These are phyloP conservation scores for Biston stratarius DNA, from an alignment of 2,888 invertebrate genomes.

Conservation along the genomic window DNA sequence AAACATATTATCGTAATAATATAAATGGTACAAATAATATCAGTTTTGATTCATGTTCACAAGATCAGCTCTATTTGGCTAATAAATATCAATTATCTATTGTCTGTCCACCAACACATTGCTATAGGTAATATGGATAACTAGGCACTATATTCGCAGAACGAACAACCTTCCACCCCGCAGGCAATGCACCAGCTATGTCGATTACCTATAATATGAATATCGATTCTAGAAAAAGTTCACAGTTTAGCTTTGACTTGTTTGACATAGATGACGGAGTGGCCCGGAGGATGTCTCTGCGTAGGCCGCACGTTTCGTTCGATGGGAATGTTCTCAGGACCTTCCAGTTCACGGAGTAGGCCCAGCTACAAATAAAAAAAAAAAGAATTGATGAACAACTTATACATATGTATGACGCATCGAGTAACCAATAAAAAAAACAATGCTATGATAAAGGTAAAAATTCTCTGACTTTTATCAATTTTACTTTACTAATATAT, in stretches of 20 bases:
- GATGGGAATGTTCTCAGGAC: conserved; percentile 71
- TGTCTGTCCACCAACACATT: conserved; percentile 34
- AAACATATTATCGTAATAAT: no score
- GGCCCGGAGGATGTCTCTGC: conserved; percentile 80
- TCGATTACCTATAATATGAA: no score
- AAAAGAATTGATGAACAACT: no score
- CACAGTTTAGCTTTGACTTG: conserved; percentile 78
- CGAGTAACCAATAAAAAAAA: background rate
- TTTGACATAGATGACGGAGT: conserved; percentile 80
- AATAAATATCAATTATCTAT: conserved; percentile 1
- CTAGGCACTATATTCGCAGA: no score
- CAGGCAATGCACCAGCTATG: no score
- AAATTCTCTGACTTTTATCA: no score
- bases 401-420: no score
- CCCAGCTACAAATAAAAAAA: conserved; percentile 64
- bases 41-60: background rate
- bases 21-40: no score
- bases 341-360: conserved; percentile 74
- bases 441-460: background rate
- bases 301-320: conserved; percentile 82
- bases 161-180: no score
- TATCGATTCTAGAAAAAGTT: conserved; percentile 30
- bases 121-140: background rate
- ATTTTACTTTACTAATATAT: no score
- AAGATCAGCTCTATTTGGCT: conserved; percentile 3